phyloP scores from a whole-genome alignment of 2,113 vertebrate species.

The Oriolus oriolus region DNA sequence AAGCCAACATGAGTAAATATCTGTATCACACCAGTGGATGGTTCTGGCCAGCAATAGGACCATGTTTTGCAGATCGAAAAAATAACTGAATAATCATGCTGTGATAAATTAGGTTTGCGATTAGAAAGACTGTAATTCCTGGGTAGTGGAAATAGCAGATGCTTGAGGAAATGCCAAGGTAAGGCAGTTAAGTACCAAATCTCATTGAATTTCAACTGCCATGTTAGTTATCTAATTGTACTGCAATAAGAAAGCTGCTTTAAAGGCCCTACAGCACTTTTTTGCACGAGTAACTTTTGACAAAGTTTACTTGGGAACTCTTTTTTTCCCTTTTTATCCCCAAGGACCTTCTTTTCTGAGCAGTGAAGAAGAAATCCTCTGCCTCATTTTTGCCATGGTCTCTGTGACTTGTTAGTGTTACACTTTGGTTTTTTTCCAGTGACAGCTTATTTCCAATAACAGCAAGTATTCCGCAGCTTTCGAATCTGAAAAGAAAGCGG shows the following conservation, averaged over 20 bases:
- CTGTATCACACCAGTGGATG: neutral
- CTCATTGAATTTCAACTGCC: neutral
- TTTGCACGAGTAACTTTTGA: neutral
- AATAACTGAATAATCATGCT: neutral
- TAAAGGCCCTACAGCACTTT: neutral
- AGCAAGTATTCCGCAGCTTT: neutral
- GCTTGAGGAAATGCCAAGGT: constrained; percentile 17
- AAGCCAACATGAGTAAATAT: neutral
- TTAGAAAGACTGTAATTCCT: neutral
- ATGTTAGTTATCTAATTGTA: neutral
- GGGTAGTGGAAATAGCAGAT: neutral
- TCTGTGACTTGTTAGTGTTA: neutral
- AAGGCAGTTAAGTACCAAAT: neutral
- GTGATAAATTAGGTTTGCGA: neutral
- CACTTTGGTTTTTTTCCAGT: neutral
- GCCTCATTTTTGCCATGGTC: neutral
- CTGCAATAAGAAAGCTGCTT: neutral
- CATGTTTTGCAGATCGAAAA: neutral
- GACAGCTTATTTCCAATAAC: neutral
- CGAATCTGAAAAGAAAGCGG: neutral
- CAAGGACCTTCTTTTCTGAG: neutral
- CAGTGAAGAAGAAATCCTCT: neutral
- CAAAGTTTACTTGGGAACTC: neutral
- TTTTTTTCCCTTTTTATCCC: neutral
- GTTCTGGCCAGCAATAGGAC: neutral